These are phyloP conservation scores for Limosa lapponica DNA, from an alignment of 2,797 vertebrate species.

Conservation along the genomic window DNA sequence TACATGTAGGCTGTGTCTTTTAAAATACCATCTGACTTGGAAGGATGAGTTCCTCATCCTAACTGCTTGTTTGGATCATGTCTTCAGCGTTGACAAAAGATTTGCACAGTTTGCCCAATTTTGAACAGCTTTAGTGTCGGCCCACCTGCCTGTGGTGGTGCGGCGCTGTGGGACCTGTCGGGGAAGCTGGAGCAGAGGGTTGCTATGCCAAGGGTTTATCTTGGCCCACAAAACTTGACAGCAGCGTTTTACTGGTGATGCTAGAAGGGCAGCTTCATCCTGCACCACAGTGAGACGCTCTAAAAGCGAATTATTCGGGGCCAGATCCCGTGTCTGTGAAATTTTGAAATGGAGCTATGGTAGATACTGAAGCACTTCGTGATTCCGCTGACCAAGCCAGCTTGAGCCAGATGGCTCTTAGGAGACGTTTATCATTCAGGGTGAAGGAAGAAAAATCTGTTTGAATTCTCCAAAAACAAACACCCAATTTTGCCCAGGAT, in stretches of 20 bases:
- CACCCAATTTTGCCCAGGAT: fast-evolving
- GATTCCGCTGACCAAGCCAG: not conserved
- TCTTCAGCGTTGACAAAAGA: not conserved
- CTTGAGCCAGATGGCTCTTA: not conserved
- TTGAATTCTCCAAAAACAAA: not conserved
- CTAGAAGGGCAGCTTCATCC: not conserved
- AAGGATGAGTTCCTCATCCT: not conserved
- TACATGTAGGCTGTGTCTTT: not conserved
- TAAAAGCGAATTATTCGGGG: not conserved
- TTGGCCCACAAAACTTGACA: not conserved
- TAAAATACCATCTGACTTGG: constrained; percentile 42
- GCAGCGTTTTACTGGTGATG: fast-evolving
- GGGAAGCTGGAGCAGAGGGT: not conserved
- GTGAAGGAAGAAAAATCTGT: not conserved
- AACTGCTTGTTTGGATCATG: not conserved
- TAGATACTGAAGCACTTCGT: not conserved
- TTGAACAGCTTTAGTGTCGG: not conserved
- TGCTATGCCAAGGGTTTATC: not conserved
- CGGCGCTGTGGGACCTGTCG: not conserved
- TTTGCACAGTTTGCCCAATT: not conserved
- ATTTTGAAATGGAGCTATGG: not conserved
- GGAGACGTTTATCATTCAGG: not conserved
- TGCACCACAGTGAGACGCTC: not conserved
- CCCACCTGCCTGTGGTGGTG: not conserved
- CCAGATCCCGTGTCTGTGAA: not conserved